Percentiles rank a stretch among this genome's conserved stretches.
Conservation (phyloP, 2,113 vertebrate genomes). For the Marcusenius ussheri region DNA sequence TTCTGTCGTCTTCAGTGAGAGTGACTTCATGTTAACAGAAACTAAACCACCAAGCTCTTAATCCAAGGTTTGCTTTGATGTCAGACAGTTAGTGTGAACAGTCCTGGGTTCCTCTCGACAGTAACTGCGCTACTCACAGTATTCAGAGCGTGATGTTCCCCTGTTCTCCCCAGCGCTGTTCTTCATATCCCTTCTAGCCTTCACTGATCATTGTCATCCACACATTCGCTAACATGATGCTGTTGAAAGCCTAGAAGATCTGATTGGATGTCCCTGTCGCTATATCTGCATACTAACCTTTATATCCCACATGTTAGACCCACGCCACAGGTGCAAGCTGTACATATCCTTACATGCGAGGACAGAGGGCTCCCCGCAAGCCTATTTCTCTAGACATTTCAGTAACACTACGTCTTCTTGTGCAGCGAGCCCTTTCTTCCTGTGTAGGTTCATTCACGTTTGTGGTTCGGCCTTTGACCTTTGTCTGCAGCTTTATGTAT, state of each 20-base stretch:
- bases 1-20: constrained; percentile 9
- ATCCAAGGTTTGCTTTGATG: constrained; percentile 14
- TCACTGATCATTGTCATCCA: constrained; percentile 28
- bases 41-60: constrained; percentile 21
- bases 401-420: constrained; percentile 54
- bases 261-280: constrained; percentile 66
- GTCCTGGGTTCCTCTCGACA: not conserved
- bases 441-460: constrained; percentile 45
- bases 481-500: constrained; percentile 59
- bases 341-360: constrained; percentile 68
- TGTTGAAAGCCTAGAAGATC: constrained; percentile 42
- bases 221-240: constrained; percentile 50
- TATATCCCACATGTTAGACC: constrained; percentile 43
- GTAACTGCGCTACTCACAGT: not conserved
- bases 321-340: constrained; percentile 54
- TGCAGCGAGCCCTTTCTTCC: constrained; percentile 57
- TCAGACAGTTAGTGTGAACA: constrained; percentile 9
- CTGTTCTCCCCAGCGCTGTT: not conserved
- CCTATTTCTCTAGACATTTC: constrained; percentile 58
- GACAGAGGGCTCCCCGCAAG: constrained; percentile 58
- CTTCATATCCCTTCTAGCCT: not conserved
- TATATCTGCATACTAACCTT: constrained; percentile 42
- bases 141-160: not conserved
- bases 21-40: constrained; percentile 9
- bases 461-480: constrained; percentile 62